Base-by-base conservation (phyloP, 2,113 vertebrate genomes). In the Mesoclemmys tuberculata region DNA sequence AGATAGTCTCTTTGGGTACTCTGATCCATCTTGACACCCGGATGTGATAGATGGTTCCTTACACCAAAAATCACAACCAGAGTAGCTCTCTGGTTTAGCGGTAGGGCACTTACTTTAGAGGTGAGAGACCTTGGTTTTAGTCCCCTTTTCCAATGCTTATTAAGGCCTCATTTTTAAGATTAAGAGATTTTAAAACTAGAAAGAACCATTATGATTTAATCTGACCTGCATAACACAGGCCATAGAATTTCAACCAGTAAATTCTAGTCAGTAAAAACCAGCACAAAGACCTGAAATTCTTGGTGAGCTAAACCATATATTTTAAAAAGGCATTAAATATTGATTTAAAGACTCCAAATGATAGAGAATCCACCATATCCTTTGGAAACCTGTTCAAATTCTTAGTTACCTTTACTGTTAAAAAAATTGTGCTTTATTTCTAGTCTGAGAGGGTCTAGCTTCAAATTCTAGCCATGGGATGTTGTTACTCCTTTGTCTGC, bases 361-460 rank as follows among this genome's bases (percentile, higher is more conserved):
- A 79, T 92, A 74, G 93, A 81, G 22, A 79, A 21, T 84, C 41
- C 87, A 10, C 8, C 2, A 12, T 10, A 54, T 1, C 78, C 11
- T 82, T 68, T 68, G 56, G 22, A 80, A 93, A 90, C 56, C 6
- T 51, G 0, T 5, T 83, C 19, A 1, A 0, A 87, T 85, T 46
- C 84, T 90, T 84, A 93, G 49, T 84, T 92, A 55, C 8, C 22
- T 82, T 87, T 94, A 74, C 18, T 85, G 35, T 87, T 44, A 90
- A 75, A 2, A 2, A 46, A 21, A 48, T 86, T 29, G 78, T n/a
- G 80, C 27, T 24, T 91, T 84, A 49, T 91, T 88, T 93, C 6
- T 14, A 52, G 38, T 31, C 31, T 87, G 92, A 91, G 82, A 64
- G 12, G 38, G 1, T 56, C n/a, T 68, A 61, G n/a, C 84, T 94